Percentiles rank a stretch among this genome's conserved stretches.
Conservation (phyloP, 2,113 vertebrate species). For the Oryzias melastigma region DNA sequence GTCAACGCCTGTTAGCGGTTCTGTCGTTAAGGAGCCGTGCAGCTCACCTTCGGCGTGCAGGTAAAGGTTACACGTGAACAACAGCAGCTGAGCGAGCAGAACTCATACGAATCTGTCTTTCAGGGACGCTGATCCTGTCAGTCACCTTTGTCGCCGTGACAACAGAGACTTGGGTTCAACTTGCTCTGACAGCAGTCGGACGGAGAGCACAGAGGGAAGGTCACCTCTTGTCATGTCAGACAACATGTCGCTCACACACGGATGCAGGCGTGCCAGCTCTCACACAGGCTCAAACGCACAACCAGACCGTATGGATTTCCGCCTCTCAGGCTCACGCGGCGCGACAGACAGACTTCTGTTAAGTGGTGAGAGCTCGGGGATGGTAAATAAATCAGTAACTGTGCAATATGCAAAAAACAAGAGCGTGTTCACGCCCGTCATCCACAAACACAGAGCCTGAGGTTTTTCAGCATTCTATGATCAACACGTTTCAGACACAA, state of each 20-base stretch:
- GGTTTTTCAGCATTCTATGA: constrained; percentile 57
- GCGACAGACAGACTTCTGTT: constrained; percentile 52
- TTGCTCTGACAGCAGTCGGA: constrained; percentile 56
- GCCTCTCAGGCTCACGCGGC: constrained; percentile 6
- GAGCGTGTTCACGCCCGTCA: constrained; percentile 58
- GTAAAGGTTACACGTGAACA: constrained; percentile 36
- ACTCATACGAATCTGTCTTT: constrained; percentile 63
- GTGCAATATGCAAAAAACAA: constrained; percentile 43
- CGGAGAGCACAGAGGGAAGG: constrained; percentile 62
- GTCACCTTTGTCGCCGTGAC: constrained; percentile 67
- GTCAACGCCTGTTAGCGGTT: too few species aligned
- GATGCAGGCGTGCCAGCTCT: background rate
- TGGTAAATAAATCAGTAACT: constrained; percentile 60
- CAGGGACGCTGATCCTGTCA: constrained; percentile 56
- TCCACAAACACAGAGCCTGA: constrained; percentile 55
- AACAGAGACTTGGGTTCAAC: constrained; percentile 55
- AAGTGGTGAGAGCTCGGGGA: constrained; percentile 43
- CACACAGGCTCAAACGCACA: constrained; percentile 4
- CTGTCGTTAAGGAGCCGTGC: constrained; percentile 6
- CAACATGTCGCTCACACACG: constrained; percentile 29
- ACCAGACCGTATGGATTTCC: constrained; percentile 2
- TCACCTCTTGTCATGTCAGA: constrained; percentile 72
- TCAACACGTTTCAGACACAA: constrained; percentile 40
- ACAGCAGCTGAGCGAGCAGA: constrained; percentile 24
- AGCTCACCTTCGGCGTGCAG: constrained; percentile 5